These are phyloP conservation scores for Cavia aperea DNA, from an alignment of 2,113 vertebrate species.

Conservation along the genomic window DNA sequence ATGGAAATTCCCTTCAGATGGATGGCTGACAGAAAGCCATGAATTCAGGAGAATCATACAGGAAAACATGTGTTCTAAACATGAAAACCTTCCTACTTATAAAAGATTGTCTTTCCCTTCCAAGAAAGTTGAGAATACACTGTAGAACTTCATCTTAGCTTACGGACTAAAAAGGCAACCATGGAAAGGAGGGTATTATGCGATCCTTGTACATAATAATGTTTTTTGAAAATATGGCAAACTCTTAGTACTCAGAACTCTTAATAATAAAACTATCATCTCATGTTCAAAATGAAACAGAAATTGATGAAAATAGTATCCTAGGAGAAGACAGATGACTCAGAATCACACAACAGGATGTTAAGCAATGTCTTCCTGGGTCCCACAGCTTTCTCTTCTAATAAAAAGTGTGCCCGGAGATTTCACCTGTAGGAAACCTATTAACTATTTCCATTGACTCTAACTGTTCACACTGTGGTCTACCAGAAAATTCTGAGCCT, in stretches of 20 bases:
- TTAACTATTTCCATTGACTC: not conserved
- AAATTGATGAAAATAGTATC: not conserved
- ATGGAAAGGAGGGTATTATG: not conserved
- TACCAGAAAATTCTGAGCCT: not conserved
- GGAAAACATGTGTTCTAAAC: conserved; percentile 38
- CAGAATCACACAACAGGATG: not conserved
- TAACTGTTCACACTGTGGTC: not conserved
- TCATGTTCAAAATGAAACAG: not conserved
- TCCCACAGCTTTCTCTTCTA: not conserved
- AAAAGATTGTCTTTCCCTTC: not conserved
- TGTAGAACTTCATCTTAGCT: not conserved
- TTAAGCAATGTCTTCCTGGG: not conserved
- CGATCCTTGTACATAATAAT: not conserved
- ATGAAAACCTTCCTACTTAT: conserved; percentile 36
- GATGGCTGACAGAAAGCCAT: not conserved
- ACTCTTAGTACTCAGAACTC: not conserved
- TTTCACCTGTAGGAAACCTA: not conserved
- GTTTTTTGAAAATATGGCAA: not conserved
- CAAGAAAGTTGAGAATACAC: conserved; percentile 44
- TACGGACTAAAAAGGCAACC: not conserved
- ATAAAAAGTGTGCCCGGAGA: not conserved
- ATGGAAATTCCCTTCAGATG: conserved; percentile 34
- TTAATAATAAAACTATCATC: not conserved
- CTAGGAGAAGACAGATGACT: not conserved
- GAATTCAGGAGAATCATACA: not conserved